Evolutionary conservation across 2,113 vertebrate genomes (phyloP), one percentile per base, ranked within the genome.

Genomic region (Bubalus kerabau): DNA sequence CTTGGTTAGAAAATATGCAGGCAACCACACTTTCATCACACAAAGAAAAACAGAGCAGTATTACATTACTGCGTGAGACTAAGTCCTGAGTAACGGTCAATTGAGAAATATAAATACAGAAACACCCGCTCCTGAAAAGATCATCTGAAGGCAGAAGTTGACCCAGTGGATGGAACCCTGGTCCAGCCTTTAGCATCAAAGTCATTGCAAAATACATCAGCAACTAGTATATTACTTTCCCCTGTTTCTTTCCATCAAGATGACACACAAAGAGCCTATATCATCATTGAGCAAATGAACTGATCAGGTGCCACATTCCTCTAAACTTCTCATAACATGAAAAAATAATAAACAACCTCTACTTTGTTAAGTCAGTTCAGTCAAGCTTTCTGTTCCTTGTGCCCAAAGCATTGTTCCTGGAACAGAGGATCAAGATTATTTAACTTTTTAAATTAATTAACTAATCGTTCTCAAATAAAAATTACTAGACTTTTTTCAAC

Each of bases 401-500:
- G 7, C n/a, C 32, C 54, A 96, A 84, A 84, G 28, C 17, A 95
- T 74, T 87, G 59, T 64, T 84, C 52, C 24, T 91, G 46, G 90
- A 28, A 88, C 6, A 64, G 7, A 91, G 30, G 13, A 96, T 88
- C 80, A 67, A 94, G 23, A 96, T 81, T 71, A 93, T 54, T 96
- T 97, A 36, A 92, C 71, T 57, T 92, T 67, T 56, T 78, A 28
- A 81, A 92, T 62, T 94, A 17, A 87, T 36, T 93, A 90, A 7
- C 60, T 50, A 91, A 90, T 83, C 7, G 60, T n/a, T 5, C n/a
- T 83, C 30, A 95, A 95, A 48, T 81, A 96, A 93, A 97, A 71
- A 78, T 80, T 36, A 60, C 13, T 86, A 0, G 62, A 52, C 17
- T 19, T 81, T 52, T 92, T 19, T 56, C 76, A 96, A 88, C 7